Evolutionary conservation across 1,140 invertebrate genomes (phyloP), one percentile per base, ranked within the genome.

Genomic region (Pseudachorutes palmiensis): DNA sequence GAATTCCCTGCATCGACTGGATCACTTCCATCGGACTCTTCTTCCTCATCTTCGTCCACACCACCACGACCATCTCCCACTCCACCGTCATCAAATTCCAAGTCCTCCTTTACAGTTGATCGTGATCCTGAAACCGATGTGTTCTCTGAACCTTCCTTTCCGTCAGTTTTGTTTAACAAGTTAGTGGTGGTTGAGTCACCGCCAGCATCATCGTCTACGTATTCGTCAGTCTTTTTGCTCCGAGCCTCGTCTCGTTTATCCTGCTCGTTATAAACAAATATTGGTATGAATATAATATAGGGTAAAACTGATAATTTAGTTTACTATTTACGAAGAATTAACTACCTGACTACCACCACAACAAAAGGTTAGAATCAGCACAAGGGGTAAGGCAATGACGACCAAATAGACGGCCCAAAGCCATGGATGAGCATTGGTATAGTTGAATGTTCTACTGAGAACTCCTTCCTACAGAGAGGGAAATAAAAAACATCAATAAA

Each of bases 371-470:
- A 92, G 87, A 70, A 95, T 83, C 72, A 91, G 77, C 69, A 89
- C 79, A 59, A 75, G 57, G 33, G 92, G 86, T 62, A 96, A 78
- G 70, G 88, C 88, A 78, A 90, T 80, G 63, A 87, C 84, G 66
- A 96, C 77, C 72, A 96, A 83, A 79, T 93, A 92, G 26, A 82
- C 66, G 24, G 68, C 67, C 67, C 68, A 72, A 32, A 72, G 65
- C 88, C 92, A 94, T 32, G 95, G 94, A 76, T 92, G 84, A 65
- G 91, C 88, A 73, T 91, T 88, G 66, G 91, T 90, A 73, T 88
- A 89, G 76, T 87, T 86, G 70, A 92, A 81, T 65, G 92, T 79
- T 70, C 88, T 87, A 76, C 87, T 85, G 76, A 94, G 82, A 73
- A 91, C 79, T 76, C 87, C 90, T 76, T 89, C 89, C 90, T 94